These are phyloP conservation scores for Epinotia bilunana DNA, from an alignment of 2,888 invertebrate genomes.

Conservation along the genomic window DNA sequence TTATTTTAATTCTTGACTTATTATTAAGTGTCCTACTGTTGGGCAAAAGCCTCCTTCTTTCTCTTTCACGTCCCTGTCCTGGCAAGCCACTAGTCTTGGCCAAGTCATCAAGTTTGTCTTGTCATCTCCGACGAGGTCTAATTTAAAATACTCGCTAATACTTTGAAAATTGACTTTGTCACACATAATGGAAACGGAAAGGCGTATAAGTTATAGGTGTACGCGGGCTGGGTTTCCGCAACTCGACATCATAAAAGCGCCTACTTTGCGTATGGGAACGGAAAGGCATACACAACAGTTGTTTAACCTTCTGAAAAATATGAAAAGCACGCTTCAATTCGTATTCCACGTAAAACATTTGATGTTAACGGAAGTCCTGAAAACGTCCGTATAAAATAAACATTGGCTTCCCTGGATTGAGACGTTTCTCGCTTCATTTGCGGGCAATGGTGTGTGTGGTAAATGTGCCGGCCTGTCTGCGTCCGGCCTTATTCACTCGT, in stretches of 20 bases:
- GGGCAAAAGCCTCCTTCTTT: no score
- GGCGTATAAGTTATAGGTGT: no score
- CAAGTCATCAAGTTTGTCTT: no score
- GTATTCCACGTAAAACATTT: conserved; percentile 33
- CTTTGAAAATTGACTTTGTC: not conserved
- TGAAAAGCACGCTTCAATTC: conserved; percentile 32
- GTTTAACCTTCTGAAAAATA: conserved; percentile 28
- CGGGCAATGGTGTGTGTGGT: conserved; percentile 51
- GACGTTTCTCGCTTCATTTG: conserved; percentile 51
- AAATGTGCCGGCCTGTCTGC: conserved; percentile 45
- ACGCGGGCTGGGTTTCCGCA: no score
- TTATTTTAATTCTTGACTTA: no score
- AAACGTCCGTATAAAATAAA: conserved; percentile 36
- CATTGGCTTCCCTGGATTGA: conserved; percentile 51
- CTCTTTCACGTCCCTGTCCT: no score
- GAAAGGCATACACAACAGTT: not conserved
- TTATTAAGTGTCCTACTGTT: no score
- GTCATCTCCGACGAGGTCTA: no score
- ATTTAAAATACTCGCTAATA: not conserved
- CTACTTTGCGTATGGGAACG: no score
- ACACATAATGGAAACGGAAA: conserved; percentile 6
- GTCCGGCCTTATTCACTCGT: conserved; percentile 28
- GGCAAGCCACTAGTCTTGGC: no score
- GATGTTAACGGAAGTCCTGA: conserved; percentile 38
- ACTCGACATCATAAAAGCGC: no score